Percentiles rank a stretch among this genome's conserved stretches.
These are phyloP conservation scores for Drosophila sechellia DNA, from an alignment of 1,140 invertebrate genomes.

Conservation along the genomic window DNA sequence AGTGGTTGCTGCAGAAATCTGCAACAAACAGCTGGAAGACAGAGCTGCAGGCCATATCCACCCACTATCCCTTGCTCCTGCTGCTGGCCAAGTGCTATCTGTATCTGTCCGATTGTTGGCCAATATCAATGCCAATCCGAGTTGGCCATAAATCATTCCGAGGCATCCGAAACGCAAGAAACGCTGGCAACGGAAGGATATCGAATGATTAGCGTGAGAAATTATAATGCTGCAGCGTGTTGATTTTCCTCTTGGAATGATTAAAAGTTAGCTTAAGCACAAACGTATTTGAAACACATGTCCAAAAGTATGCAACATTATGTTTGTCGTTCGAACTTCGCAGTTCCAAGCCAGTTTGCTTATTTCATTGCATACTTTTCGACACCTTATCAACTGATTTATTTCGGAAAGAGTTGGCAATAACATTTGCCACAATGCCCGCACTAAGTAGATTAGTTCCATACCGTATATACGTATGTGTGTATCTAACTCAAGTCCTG, in stretches of 20 bases:
- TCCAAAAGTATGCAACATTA: background rate
- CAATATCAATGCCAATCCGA: constrained; percentile 49
- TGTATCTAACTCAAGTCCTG: background rate
- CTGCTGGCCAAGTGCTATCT: constrained; percentile 5
- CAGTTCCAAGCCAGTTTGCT: background rate
- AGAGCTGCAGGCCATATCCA: background rate
- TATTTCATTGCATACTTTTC: too few relatives aligned
- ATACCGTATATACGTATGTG: too few relatives aligned
- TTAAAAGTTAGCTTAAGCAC: background rate
- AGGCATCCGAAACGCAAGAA: background rate
- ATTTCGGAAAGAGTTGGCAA: too few relatives aligned
- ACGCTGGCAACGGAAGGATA: constrained; percentile 5
- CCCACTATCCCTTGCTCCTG: background rate
- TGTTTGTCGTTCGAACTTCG: background rate
- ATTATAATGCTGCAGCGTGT: constrained; percentile 14
- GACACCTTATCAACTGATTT: too few relatives aligned
- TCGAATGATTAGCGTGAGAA: constrained; percentile 44
- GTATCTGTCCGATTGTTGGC: constrained; percentile 40
- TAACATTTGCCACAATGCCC: too few relatives aligned
- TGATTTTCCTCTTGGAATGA: background rate
- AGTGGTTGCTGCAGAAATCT: constrained; percentile 44
- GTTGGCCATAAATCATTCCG: constrained; percentile 47
- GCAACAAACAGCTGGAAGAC: constrained; percentile 32
- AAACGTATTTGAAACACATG: background rate
- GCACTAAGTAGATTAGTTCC: too few relatives aligned